phyloP scores from a whole-genome alignment of 2,797 vertebrate species.

The Helostoma temminkii region DNA sequence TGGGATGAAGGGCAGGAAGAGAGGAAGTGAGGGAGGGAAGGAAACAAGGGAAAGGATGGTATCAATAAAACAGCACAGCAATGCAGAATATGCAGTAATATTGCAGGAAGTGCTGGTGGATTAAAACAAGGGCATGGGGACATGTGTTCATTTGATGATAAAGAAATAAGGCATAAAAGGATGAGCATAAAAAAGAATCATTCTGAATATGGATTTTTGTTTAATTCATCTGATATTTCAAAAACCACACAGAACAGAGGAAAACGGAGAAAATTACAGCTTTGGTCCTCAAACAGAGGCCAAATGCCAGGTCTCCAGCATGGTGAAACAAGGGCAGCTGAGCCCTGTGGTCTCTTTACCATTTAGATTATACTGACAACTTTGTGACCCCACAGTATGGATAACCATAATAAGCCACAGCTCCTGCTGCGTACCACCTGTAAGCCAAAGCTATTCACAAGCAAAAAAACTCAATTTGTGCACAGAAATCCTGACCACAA shows the following conservation, averaged over 20 bases:
- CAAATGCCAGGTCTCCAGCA: constrained; percentile 77
- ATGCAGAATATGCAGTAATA: constrained; percentile 44
- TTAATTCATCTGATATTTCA: constrained; percentile 75
- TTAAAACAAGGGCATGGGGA: constrained; percentile 70
- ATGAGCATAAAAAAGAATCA: constrained; percentile 67
- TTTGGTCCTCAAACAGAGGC: constrained; percentile 75
- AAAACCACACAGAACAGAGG: constrained; percentile 64
- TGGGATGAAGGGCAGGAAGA: constrained; percentile 18
- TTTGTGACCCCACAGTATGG: constrained; percentile 77
- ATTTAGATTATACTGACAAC: constrained; percentile 77
- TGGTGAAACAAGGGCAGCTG: constrained; percentile 72
- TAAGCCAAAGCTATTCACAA: constrained; percentile 65
- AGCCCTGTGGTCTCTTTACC: constrained; percentile 73
- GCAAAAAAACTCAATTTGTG: constrained; percentile 45
- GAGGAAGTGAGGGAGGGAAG: constrained; percentile 49
- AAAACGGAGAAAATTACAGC: constrained; percentile 73
- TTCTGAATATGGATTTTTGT: constrained; percentile 73
- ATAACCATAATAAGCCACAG: constrained; percentile 66
- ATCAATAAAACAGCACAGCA: constrained; percentile 61
- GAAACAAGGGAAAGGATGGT: constrained; percentile 49
- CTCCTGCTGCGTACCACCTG: constrained; percentile 68
- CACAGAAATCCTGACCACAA: constrained; percentile 22
- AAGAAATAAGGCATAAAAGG: constrained; percentile 71
- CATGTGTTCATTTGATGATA: constrained; percentile 78
- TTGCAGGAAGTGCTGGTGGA: constrained; percentile 57